Conservation (phyloP, 2,888 invertebrate species). For the Dynastes grantii region DNA sequence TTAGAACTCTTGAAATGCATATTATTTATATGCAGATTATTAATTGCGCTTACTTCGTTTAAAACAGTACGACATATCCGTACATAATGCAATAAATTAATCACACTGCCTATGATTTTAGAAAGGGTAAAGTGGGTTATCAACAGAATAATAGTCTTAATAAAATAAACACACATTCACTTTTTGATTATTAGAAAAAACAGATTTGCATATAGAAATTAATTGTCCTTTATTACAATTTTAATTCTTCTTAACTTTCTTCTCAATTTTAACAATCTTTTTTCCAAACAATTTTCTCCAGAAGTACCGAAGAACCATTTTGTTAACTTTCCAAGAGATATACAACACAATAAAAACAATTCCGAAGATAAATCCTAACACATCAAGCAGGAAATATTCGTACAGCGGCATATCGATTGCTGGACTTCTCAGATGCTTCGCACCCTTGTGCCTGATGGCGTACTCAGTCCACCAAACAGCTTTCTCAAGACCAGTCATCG, state of each 20-base stretch:
- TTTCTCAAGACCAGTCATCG: constrained; percentile 55
- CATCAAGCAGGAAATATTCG: constrained; percentile 57
- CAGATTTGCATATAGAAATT: background rate
- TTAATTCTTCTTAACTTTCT: constrained; percentile 24
- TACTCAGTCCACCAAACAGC: constrained; percentile 58
- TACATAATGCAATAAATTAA: too few relatives aligned
- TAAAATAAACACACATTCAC: too few relatives aligned
- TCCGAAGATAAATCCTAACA: constrained; percentile 44
- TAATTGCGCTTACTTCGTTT: too few relatives aligned
- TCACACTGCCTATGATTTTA: too few relatives aligned
- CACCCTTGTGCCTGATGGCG: constrained; percentile 56
- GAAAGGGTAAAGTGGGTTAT: too few relatives aligned
- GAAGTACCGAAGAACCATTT: constrained; percentile 6
- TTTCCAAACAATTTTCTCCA: constrained; percentile 7
- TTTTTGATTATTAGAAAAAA: background rate
- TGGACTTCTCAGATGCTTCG: constrained; percentile 53
- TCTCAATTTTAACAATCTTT: background rate
- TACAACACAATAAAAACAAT: constrained; percentile 1
- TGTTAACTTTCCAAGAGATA: background rate
- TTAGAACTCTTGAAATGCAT: too few relatives aligned
- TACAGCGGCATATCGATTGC: constrained; percentile 54
- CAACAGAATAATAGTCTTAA: too few relatives aligned
- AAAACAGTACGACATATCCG: too few relatives aligned
- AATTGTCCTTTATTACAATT: background rate
- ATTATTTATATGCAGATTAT: too few relatives aligned